Conservation (phyloP, 1,140 invertebrate species). For the Rhagoletis pomonella region DNA sequence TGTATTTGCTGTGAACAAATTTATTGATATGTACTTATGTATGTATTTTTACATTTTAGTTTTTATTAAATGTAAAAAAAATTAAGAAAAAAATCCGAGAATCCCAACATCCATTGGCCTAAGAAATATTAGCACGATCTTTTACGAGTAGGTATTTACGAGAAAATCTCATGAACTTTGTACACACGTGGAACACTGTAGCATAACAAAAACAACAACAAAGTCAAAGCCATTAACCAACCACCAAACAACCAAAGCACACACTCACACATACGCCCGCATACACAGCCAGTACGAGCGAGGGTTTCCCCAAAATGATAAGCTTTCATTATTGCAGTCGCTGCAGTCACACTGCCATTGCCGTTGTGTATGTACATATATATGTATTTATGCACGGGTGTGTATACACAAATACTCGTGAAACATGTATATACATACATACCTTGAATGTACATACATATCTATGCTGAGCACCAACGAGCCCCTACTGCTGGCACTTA, state of each 20-base stretch:
- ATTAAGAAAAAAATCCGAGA: too few species aligned
- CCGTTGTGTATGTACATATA: background rate
- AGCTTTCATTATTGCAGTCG: background rate
- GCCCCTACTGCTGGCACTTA: background rate
- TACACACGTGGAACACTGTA: too few species aligned
- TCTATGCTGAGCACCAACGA: background rate
- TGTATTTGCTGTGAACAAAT: too few species aligned
- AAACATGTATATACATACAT: background rate
- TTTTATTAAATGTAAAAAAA: too few species aligned
- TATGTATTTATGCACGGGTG: background rate
- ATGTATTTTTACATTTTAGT: too few species aligned
- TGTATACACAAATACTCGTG: background rate
- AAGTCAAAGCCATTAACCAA: background rate
- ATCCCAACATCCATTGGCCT: too few species aligned
- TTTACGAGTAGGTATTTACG: too few species aligned
- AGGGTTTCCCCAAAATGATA: constrained; percentile 41
- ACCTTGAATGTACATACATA: background rate
- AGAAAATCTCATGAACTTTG: too few species aligned
- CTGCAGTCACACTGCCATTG: background rate
- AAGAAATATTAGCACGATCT: too few species aligned
- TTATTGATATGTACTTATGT: too few species aligned
- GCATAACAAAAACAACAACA: too few species aligned
- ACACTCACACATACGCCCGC: background rate
- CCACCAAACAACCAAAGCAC: background rate
- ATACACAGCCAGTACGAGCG: background rate